Conservation (phyloP, 2,797 vertebrate species). For the Catostomus latipinnis region DNA sequence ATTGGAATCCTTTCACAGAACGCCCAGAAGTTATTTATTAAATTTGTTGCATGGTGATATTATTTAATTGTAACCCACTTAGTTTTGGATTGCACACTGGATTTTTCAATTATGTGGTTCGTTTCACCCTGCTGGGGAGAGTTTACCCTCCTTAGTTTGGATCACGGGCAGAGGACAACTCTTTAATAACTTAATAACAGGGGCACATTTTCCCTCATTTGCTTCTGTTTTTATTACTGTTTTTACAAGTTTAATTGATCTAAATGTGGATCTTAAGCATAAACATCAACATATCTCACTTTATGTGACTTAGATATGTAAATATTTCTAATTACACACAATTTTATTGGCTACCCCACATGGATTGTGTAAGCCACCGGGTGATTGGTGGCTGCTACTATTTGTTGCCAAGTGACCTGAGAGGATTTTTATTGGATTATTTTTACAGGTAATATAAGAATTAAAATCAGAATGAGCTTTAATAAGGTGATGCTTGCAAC, state of each 20-base stretch:
- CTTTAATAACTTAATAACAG: slow-evolving; percentile 82
- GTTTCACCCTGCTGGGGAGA: slow-evolving; percentile 82
- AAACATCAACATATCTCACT: slow-evolving; percentile 28
- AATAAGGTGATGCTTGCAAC: slow-evolving; percentile 69
- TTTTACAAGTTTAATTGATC: slow-evolving; percentile 21
- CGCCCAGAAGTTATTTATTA: slow-evolving; percentile 83
- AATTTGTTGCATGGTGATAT: slow-evolving; percentile 81
- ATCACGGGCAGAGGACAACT: slow-evolving; percentile 76
- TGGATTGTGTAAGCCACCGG: slow-evolving; percentile 73
- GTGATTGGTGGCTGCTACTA: slow-evolving; percentile 80
- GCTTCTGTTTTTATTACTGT: slow-evolving; percentile 60
- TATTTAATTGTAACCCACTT: slow-evolving; percentile 81
- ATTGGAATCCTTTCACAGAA: slow-evolving; percentile 79
- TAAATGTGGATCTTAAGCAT: slow-evolving; percentile 16
- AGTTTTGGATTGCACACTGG: slow-evolving; percentile 84
- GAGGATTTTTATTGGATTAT: slow-evolving; percentile 73
- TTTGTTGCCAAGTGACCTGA: slow-evolving; percentile 71
- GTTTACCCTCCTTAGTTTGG: slow-evolving; percentile 72
- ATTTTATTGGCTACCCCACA: slow-evolving; percentile 75
- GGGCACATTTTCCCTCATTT: slow-evolving; percentile 63
- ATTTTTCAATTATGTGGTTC: slow-evolving; percentile 87
- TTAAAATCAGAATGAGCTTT: too few relatives aligned
- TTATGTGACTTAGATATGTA: not conserved
- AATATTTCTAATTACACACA: slow-evolving; percentile 1
- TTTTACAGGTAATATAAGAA: slow-evolving; percentile 70